Base-by-base conservation (phyloP, 1,140 invertebrate species). In the Drosophila oshimai region DNA sequence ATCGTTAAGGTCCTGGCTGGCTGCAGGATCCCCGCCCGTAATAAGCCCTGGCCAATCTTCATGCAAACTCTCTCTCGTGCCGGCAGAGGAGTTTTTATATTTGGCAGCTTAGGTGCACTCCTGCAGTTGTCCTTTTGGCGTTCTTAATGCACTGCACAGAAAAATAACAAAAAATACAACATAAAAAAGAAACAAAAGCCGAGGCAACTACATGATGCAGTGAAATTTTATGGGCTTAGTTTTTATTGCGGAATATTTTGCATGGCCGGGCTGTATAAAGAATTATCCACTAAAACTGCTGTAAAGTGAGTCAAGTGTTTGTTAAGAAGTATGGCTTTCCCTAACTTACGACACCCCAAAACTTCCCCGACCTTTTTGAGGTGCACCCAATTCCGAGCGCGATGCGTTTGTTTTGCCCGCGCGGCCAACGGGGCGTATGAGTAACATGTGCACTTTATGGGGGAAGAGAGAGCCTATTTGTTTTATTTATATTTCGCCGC, bases 41-140 rank as follows among this genome's bases (percentile, higher is more conserved):
- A 84, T 83, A 83, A 76, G 77, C 65, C 41, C 9, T 26, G 33
- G 34, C 36, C 41, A 73, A 71, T 78, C 46, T 57, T 60, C 50
- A 57, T 79, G 37, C 74, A 71, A 37, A 55, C 72, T 62, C 33
- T 49, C 13, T n/a, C n/a, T n/a, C 7, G 45, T n/a, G n/a, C n/a
- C 54, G 37, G 29, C 46, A 60, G 47, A 34, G n/a, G 46, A 72
- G 29, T 29, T 68, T 79, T 78, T 64, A 65, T 74, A 71, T 71
- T 71, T 54, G 60, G 51, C 54, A 80, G 45, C 79, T 80, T 86
- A 84, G 74, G 80, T 84, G 79, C 75, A 86, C 79, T 84, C 86
- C 61, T 75, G 79, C 62, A 79, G 54, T 75, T 80, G 54, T 68
- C 80, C 58, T 72, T 84, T 75, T 79, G 54, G 37, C 44, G 58